These are phyloP conservation scores for Hemitrygon akajei DNA, from an alignment of 2,797 vertebrate genomes.

Conservation along the genomic window DNA sequence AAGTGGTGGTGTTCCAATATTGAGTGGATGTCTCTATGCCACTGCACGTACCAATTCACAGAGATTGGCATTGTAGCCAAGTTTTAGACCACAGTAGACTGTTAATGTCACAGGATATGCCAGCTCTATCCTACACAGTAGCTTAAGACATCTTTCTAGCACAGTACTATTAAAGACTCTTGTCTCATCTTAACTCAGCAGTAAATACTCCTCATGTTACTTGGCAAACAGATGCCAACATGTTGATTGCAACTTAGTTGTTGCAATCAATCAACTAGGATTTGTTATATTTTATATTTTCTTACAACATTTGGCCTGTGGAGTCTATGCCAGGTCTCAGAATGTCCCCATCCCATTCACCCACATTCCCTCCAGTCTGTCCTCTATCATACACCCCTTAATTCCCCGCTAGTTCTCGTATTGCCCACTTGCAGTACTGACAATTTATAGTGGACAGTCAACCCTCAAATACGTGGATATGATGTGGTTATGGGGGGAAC, in stretches of 20 bases:
- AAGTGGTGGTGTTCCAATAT: neutral
- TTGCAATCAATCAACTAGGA: neutral
- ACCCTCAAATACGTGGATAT: too few relatives aligned
- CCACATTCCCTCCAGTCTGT: too few relatives aligned
- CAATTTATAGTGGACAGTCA: too few relatives aligned
- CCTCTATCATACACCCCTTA: too few relatives aligned
- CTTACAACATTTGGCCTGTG: too few relatives aligned
- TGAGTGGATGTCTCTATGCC: neutral
- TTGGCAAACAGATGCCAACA: neutral
- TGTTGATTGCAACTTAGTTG: neutral
- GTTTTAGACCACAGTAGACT: neutral
- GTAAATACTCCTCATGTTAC: neutral
- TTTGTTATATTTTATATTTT: too few relatives aligned
- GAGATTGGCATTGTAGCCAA: neutral
- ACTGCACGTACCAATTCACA: neutral
- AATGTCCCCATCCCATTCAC: too few relatives aligned
- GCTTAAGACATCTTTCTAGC: neutral
- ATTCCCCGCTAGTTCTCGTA: too few relatives aligned
- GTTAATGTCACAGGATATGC: neutral
- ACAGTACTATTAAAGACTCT: neutral
- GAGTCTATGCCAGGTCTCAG: too few relatives aligned
- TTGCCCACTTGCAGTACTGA: too few relatives aligned
- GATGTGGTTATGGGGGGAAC: too few relatives aligned
- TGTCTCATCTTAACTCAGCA: neutral
- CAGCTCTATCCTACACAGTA: neutral